Evolutionary conservation across 2,113 vertebrate genomes (phyloP).

Genomic region (Donacobius atricapilla): DNA sequence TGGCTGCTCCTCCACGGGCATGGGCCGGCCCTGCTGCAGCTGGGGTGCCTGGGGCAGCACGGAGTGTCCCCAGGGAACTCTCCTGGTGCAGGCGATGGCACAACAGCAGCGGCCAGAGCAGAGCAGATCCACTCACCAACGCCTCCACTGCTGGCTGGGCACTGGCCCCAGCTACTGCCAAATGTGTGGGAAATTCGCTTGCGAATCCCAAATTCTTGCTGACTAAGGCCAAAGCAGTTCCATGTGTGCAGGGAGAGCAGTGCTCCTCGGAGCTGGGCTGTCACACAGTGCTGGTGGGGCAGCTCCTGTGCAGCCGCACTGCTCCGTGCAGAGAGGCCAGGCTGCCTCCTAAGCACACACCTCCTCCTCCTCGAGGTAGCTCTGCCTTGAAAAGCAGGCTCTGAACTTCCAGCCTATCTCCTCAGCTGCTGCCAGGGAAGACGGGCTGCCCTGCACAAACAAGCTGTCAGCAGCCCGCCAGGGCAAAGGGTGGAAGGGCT

Average conservation of each 20-base stretch:
- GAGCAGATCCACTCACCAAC: rapidly evolving
- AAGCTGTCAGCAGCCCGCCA: rapidly evolving
- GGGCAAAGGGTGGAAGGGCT: background rate
- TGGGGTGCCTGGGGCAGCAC: background rate
- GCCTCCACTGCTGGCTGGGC: background rate
- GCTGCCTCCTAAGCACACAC: background rate
- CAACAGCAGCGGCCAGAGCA: rapidly evolving
- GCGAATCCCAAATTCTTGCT: background rate
- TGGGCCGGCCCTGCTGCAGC: background rate
- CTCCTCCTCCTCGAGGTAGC: background rate
- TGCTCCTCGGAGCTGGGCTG: rapidly evolving
- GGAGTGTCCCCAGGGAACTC: background rate
- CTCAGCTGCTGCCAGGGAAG: background rate
- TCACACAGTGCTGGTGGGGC: background rate
- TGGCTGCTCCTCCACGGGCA: rapidly evolving
- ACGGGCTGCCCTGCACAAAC: background rate
- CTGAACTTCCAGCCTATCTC: background rate
- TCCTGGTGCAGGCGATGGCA: rapidly evolving
- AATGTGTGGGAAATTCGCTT: background rate
- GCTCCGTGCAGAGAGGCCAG: background rate
- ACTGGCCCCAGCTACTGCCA: background rate
- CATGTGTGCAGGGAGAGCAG: rapidly evolving
- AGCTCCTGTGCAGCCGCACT: background rate
- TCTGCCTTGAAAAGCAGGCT: background rate
- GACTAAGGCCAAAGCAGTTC: background rate